These are phyloP conservation scores for Macropus fuliginosus DNA, from an alignment of 2,797 vertebrate genomes.

Conservation along the genomic window DNA sequence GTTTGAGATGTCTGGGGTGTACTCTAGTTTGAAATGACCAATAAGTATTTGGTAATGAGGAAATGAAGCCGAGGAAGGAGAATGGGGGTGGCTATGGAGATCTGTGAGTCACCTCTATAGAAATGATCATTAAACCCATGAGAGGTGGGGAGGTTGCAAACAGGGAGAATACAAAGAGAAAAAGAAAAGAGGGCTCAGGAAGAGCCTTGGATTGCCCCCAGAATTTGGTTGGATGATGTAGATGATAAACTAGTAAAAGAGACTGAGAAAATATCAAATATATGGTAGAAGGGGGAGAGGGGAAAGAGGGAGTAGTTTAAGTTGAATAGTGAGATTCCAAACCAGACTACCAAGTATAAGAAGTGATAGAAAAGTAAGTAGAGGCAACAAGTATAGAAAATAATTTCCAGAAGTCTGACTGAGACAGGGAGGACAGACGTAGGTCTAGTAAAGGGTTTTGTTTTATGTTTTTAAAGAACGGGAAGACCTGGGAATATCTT, in stretches of 20 bases:
- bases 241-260: background rate
- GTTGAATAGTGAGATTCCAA: background rate
- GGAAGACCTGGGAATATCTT: background rate
- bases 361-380: background rate
- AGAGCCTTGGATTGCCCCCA: background rate
- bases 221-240: background rate
- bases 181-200: background rate
- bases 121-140: background rate
- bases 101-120: background rate
- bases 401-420: background rate
- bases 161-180: background rate
- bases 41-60: background rate
- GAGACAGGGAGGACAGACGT: background rate
- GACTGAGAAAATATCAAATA: background rate
- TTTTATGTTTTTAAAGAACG: background rate
- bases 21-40: background rate
- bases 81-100: background rate
- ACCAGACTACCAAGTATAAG: background rate
- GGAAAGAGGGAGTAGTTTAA: background rate
- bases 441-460: background rate
- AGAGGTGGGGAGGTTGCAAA: background rate
- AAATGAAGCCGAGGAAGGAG: background rate
- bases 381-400: background rate
- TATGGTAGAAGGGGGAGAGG: background rate
- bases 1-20: background rate